Percentiles rank a stretch among this genome's conserved stretches.
These are phyloP conservation scores for Pycnonotus jocosus DNA, from an alignment of 2,113 vertebrate species.

Conservation along the genomic window DNA sequence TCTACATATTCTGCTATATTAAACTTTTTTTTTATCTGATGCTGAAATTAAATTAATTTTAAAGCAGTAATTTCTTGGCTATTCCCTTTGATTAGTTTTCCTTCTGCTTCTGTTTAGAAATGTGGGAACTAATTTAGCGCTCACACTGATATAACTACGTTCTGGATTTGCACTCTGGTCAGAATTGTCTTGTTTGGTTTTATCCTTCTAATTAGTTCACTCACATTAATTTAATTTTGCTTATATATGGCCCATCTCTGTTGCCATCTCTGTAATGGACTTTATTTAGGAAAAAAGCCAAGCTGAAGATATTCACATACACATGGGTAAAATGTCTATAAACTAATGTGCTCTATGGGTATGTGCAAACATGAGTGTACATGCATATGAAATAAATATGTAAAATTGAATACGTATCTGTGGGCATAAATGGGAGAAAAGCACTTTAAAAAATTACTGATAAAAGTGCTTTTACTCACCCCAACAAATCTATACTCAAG, in stretches of 20 bases:
- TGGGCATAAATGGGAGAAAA: background rate
- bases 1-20: background rate
- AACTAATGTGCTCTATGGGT: background rate
- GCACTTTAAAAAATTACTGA: background rate
- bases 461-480: background rate
- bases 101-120: background rate
- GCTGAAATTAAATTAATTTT: background rate
- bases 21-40: background rate
- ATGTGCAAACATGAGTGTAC: background rate
- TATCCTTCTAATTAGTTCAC: background rate
- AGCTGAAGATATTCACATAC: background rate
- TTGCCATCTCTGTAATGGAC: background rate
- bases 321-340: background rate
- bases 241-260: background rate
- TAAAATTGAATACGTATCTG: background rate
- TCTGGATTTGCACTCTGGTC: background rate
- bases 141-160: background rate
- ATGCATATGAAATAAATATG: background rate
- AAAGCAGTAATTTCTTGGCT: background rate
- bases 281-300: background rate
- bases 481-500: background rate
- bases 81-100: background rate
- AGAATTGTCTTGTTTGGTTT: background rate
- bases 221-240: background rate
- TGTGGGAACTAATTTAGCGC: background rate